These are phyloP conservation scores for Gymnoscelis rufifasciata DNA, from an alignment of 2,888 invertebrate genomes.

Conservation along the genomic window DNA sequence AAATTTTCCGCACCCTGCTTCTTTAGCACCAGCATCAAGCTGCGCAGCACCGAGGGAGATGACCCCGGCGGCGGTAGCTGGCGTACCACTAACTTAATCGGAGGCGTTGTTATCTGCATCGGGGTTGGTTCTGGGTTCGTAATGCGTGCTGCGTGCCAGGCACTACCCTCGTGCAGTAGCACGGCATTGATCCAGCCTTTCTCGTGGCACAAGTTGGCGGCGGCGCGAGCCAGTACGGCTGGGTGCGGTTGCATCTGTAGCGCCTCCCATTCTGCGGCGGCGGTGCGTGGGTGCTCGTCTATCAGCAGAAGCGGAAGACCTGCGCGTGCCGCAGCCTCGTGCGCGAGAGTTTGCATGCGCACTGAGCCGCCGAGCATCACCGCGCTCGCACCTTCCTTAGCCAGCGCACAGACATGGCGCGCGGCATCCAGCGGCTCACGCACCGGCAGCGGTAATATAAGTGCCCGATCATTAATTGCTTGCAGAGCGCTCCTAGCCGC, in stretches of 20 bases:
- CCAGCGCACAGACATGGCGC: constrained; percentile 31
- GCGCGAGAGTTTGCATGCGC: constrained; percentile 37
- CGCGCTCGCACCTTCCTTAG: constrained; percentile 23
- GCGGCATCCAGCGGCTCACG: constrained; percentile 34
- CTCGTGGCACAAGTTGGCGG: constrained; percentile 41
- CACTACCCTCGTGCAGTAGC: constrained; percentile 59
- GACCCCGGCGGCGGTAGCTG: constrained; percentile 49
- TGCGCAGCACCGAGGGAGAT: constrained; percentile 48
- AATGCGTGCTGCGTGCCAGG: constrained; percentile 38
- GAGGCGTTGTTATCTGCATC: constrained; percentile 34
- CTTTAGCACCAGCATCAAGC: constrained; percentile 59
- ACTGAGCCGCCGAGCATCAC: constrained; percentile 32
- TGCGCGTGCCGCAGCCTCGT: constrained; percentile 51
- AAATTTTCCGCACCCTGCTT: constrained; percentile 49
- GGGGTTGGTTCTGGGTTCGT: constrained; percentile 9
- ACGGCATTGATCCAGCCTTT: constrained; percentile 64
- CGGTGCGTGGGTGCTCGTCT: constrained; percentile 36
- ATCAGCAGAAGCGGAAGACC: constrained; percentile 51
- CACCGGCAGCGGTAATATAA: constrained; percentile 28
- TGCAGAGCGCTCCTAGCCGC: constrained; percentile 9
- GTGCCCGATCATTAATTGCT: constrained; percentile 21
- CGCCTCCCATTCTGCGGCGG: constrained; percentile 41
- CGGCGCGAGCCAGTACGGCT: constrained; percentile 38
- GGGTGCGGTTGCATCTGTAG: constrained; percentile 51
- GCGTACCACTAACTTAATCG: constrained; percentile 45